Base-by-base conservation (phyloP, 2,113 vertebrate species). In the Mormoops blainvillei region DNA sequence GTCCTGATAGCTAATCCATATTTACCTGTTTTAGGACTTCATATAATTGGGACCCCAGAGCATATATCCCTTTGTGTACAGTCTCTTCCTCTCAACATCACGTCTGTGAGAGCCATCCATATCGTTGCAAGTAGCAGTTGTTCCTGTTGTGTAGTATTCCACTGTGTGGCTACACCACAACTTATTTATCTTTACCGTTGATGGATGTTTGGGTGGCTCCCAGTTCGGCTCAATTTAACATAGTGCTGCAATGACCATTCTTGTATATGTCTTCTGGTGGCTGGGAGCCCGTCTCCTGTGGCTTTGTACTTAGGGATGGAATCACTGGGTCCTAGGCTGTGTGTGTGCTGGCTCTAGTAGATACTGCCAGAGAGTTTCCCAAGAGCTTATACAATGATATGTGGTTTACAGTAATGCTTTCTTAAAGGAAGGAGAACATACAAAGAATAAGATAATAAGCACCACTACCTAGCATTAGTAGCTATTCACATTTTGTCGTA, bases 241-340 rank as follows among this genome's bases (percentile, higher is more conserved):
- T 4, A 28, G 24, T 15, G n/a, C 45, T 84, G 13, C 48, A 11
- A 36, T 77, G 15, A 70, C 68, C 4, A 14, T 56, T 38, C 77
- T 56, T 58, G 19, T 4, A 28, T 61, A 4, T 43, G 38, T 65
- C 22, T 58, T 43, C 87, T 41, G 22, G 28, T 78, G n/a, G 54
- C 28, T 15, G 0, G 31, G 2, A n/a, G 15, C 8, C 81, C 71
- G 58, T 8, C 61, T 68, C 80, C 58, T 38, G 7, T 70, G 67
- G 19, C n/a, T 87, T 43, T 45, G 0, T 43, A 1, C 4, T 18
- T 10, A 1, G 67, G 63, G 43, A 54, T 10, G 14, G 82, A 56
- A 41, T 56, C 63, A 33, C 76, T 71, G 36, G 26, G 22, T 78
- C 82, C 31, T 1, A 22, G 90, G 31, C 9, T 5, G 1, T 0